Base-by-base conservation (phyloP, 1,140 invertebrate species). In the Trissolcus basalis region DNA sequence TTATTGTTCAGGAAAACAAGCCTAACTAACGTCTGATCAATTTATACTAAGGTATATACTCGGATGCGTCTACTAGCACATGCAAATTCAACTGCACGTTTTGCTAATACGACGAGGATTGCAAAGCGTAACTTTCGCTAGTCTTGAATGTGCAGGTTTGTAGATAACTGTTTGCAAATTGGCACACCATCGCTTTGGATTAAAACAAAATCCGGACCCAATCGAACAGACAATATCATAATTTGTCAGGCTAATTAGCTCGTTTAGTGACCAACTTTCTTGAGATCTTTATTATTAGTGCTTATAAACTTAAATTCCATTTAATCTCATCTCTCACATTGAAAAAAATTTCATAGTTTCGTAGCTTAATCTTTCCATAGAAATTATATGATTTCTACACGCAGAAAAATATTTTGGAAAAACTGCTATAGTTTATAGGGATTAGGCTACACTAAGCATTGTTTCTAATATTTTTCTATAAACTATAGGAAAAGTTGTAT, bases 101-200 rank as follows among this genome's bases (percentile, higher is more conserved):
- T n/a, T 79, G 77, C 58, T 80, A 78, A 83, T 61, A 27, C 19
- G 2, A 76, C 56, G 77, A 68, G 81, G 78, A 81, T 65, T 80
- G 81, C 69, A 75, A 70, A 78, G 73, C 77, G 61, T 76, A 79
- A 79, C 71, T 76, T 75, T 63, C 68, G 72, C 47, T 68, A 48
- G 68, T 55, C 36, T 65, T 44, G 59, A 68, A 27, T 35, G 45
- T 49, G 44, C 69, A 43, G 78, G 78, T 77, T 74, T 74, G 74
- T 74, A 69, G 78, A 77, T 80, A 77, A 80, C 60, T 70, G 64
- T 70, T 74, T 64, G 61, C 63, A 73, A 44, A 65, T 60, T 70
- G 16, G 48, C 33, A 39, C 43, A n/a, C 14, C 39, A 59, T 68
- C 48, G 43, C 59, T 56, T 5, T n/a, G 64, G 64, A 69, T 69